Conservation (phyloP, 2,797 vertebrate genomes). For the Sebastes elongatus region DNA sequence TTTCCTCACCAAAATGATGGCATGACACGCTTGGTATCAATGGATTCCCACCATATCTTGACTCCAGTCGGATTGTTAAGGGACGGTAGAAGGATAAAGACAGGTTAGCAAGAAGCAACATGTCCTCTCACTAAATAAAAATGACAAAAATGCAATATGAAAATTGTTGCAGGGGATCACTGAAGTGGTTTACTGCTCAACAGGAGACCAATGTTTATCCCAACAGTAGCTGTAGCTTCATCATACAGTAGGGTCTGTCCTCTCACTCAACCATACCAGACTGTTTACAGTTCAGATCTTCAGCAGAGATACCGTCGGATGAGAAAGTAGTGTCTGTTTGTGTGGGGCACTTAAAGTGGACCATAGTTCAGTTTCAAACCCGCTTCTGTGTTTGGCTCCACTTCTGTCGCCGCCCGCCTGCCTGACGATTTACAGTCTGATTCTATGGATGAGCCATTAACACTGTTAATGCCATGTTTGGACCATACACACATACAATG, state of each 20-base stretch:
- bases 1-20: no score
- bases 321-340: slow-evolving; percentile 8
- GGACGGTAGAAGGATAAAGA: not conserved
- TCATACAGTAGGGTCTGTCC: slow-evolving; percentile 18
- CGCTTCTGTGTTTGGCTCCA: slow-evolving; percentile 20
- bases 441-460: slow-evolving; percentile 9
- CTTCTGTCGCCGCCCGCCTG: not conserved
- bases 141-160: not conserved
- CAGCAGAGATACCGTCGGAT: slow-evolving; percentile 38
- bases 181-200: not conserved
- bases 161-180: not conserved
- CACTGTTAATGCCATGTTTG: slow-evolving; percentile 3
- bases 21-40: no score
- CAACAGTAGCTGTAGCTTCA: not conserved
- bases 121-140: not conserved
- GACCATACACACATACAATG: slow-evolving; percentile 3
- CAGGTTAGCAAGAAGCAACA: not conserved
- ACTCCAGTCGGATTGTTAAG: no score
- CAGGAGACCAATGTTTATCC: slow-evolving; percentile 21
- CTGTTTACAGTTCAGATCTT: slow-evolving; percentile 57
- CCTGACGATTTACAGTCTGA: slow-evolving; percentile 1
- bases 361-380: not conserved
- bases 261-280: slow-evolving; percentile 47
- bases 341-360: not conserved
- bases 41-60: no score